Conservation (phyloP, 2,113 vertebrate species). For the Marcusenius ussheri region DNA sequence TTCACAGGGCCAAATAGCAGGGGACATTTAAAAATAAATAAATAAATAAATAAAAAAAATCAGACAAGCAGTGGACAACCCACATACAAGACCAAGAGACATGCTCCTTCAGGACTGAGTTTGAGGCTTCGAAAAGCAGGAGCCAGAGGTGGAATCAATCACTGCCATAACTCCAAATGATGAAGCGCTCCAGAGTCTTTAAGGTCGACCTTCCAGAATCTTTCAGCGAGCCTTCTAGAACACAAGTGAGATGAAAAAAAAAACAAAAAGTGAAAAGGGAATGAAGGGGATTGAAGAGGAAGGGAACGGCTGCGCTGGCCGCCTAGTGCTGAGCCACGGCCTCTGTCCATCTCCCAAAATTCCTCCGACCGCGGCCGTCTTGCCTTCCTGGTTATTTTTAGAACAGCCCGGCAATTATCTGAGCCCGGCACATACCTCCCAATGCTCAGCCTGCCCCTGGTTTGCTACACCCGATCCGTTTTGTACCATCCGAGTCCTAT, state of each 20-base stretch:
- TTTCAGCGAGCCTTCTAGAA: neutral
- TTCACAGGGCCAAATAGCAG: neutral
- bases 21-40: neutral
- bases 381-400: constrained; percentile 7
- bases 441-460: neutral
- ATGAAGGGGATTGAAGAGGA: neutral
- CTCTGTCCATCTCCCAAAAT: neutral
- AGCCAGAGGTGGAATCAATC: too few species aligned
- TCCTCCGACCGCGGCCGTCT: neutral
- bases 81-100: neutral
- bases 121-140: neutral
- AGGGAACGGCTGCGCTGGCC: too few species aligned
- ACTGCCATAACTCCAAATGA: neutral
- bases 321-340: neutral
- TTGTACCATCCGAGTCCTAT: neutral
- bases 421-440: neutral
- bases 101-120: neutral
- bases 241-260: neutral
- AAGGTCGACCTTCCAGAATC: neutral
- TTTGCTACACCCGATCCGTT: neutral
- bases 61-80: neutral
- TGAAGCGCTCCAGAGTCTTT: neutral
- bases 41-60: neutral
- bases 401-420: neutral
- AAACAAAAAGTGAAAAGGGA: neutral